These are phyloP conservation scores for Urocyon cinereoargenteus DNA, from an alignment of 2,797 vertebrate species.

Conservation along the genomic window DNA sequence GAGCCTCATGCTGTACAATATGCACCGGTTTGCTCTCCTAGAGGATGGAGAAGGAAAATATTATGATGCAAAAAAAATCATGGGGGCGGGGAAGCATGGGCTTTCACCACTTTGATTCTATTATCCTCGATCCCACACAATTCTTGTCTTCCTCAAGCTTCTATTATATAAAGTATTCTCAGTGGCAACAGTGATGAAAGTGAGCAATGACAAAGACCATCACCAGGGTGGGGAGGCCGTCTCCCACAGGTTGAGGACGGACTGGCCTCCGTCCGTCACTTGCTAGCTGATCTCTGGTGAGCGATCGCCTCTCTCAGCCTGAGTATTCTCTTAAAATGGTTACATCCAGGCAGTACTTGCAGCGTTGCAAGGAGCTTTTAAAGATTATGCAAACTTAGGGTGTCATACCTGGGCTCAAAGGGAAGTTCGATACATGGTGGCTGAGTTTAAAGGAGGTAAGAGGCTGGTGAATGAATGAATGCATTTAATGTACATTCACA, in stretches of 20 bases:
- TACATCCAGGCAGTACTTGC: neutral
- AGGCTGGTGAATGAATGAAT: neutral
- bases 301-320: neutral
- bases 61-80: neutral
- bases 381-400: neutral
- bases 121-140: neutral
- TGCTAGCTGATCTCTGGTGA: neutral
- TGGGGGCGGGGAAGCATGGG: neutral
- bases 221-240: neutral
- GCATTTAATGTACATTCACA: neutral
- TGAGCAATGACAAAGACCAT: neutral
- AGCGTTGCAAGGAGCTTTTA: neutral
- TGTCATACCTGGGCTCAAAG: neutral
- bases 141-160: neutral
- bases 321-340: neutral
- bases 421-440: neutral
- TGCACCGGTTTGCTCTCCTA: neutral
- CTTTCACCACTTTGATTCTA: neutral
- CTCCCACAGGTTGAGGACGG: neutral
- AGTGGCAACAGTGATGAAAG: neutral
- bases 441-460: neutral
- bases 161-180: neutral
- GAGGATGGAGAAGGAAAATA: neutral
- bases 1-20: neutral
- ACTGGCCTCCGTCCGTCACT: fast-evolving